phyloP scores from a whole-genome alignment of 2,888 invertebrate genomes.

The Hirtodrosophila alboralis region DNA sequence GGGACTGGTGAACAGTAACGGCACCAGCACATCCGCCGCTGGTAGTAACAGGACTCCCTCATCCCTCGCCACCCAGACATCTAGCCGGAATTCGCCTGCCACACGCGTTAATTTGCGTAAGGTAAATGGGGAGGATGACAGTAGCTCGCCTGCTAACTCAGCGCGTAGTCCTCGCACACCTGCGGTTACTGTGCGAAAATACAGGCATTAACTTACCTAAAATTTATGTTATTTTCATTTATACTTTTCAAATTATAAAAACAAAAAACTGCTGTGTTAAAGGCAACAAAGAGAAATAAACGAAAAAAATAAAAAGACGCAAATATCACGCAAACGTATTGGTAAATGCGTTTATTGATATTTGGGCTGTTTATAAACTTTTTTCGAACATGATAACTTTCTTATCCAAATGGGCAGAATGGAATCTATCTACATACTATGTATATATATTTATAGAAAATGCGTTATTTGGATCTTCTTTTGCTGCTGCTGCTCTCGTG shows the following conservation, averaged over 20 bases:
- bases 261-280: constrained; percentile 1
- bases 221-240: constrained; percentile 6
- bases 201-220: constrained; percentile 34
- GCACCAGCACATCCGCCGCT: constrained; percentile 1
- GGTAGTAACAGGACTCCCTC: constrained; percentile 32
- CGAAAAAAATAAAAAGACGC: too few species aligned
- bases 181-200: constrained; percentile 74
- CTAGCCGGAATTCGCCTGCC: constrained; percentile 60
- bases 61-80: constrained; percentile 8
- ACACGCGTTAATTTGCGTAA: constrained; percentile 79
- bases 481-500: constrained; percentile 80
- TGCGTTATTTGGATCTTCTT: constrained; percentile 64
- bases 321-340: too few species aligned
- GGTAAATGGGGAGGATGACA: constrained; percentile 43
- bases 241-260: constrained; percentile 7
- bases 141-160: constrained; percentile 35
- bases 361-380: too few species aligned
- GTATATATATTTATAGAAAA: background rate
- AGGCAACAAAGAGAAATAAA: background rate
- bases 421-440: too few species aligned
- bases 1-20: constrained; percentile 1
- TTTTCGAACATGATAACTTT: too few species aligned
- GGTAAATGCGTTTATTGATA: too few species aligned
- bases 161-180: constrained; percentile 73
- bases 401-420: too few species aligned